These are phyloP conservation scores for Epistrophella euchroma DNA, from an alignment of 2,888 invertebrate species.

Conservation along the genomic window DNA sequence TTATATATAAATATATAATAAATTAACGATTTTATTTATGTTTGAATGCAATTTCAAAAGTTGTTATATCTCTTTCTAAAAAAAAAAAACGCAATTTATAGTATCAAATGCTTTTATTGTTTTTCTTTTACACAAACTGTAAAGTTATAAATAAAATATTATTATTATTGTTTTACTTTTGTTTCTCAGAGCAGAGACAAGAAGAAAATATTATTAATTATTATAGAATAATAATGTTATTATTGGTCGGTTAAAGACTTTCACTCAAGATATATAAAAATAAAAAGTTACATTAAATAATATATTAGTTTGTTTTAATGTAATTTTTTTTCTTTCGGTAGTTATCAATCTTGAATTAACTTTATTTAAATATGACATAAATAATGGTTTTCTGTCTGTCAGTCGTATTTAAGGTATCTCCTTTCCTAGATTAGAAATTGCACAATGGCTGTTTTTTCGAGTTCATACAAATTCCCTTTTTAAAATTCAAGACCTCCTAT, in stretches of 20 bases:
- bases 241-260: slow-evolving; percentile 66
- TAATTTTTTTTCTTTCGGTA: too few relatives aligned
- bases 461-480: too few relatives aligned
- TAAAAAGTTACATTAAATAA: slow-evolving; percentile 63
- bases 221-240: slow-evolving; percentile 68
- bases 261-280: slow-evolving; percentile 75
- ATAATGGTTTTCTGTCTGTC: too few relatives aligned
- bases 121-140: slow-evolving; percentile 43
- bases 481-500: too few relatives aligned
- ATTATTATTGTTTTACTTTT: slow-evolving; percentile 8
- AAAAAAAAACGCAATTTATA: slow-evolving; percentile 62
- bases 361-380: too few relatives aligned
- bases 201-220: slow-evolving; percentile 51
- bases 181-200: slow-evolving; percentile 15
- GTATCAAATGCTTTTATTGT: slow-evolving; percentile 74
- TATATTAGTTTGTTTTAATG: neutral
- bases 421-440: too few relatives aligned
- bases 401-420: too few relatives aligned
- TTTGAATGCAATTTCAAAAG: slow-evolving; percentile 73
- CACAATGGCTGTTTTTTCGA: too few relatives aligned
- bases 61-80: slow-evolving; percentile 63
- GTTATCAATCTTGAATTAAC: too few relatives aligned
- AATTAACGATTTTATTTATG: slow-evolving; percentile 69
- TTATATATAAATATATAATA: slow-evolving; percentile 48
- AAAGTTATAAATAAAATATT: slow-evolving; percentile 28